Conservation (phyloP, 2,888 invertebrate species). For the Dysmachus trigonus region DNA sequence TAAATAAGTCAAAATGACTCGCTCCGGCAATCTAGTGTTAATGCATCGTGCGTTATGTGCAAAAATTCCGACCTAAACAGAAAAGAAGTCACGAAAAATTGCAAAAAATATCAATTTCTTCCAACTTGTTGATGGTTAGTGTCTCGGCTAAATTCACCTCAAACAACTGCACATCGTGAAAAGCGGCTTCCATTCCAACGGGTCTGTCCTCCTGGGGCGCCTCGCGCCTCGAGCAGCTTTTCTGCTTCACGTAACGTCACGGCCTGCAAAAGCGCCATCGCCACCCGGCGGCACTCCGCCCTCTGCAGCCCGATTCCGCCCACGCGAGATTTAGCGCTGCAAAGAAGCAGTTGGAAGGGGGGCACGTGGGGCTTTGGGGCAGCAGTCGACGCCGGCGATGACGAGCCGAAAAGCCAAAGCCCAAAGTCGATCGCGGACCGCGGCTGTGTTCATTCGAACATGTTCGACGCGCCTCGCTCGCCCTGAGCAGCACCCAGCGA, state of each 20-base stretch:
- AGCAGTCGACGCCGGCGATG: neutral
- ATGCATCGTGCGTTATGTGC: too few relatives aligned
- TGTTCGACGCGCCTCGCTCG: conserved; percentile 25
- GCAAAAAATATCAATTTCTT: neutral
- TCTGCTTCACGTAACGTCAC: neutral
- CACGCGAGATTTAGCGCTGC: neutral
- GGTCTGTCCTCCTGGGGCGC: neutral
- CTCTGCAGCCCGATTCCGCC: neutral
- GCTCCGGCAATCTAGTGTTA: too few relatives aligned
- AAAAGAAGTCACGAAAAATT: too few relatives aligned
- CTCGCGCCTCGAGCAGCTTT: neutral
- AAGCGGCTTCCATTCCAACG: neutral
- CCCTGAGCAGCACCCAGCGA: conserved; percentile 1
- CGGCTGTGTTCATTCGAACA: conserved; percentile 44
- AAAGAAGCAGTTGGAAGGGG: neutral
- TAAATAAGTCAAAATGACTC: too few relatives aligned
- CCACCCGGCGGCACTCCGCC: neutral
- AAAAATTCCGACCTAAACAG: too few relatives aligned
- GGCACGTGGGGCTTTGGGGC: neutral
- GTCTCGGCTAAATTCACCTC: neutral
- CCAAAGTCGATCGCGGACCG: conserved; percentile 48
- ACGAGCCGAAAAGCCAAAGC: neutral
- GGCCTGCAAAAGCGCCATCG: neutral
- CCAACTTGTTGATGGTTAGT: neutral
- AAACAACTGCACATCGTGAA: neutral